Conservation (phyloP, 2,797 vertebrate genomes). For the Echiichthys vipera region DNA sequence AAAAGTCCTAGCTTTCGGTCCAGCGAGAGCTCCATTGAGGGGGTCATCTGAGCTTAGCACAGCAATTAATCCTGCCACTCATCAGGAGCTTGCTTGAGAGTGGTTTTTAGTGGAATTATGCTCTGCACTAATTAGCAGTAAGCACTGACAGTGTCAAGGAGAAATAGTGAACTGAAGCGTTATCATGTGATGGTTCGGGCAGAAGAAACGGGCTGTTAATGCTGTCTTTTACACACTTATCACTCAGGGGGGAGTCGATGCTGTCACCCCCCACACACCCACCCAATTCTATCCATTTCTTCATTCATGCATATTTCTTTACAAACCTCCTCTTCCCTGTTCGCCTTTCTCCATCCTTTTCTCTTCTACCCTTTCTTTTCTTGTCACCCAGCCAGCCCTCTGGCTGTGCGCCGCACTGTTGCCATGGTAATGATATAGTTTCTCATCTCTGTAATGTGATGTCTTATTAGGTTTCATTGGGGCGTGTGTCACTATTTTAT, state of each 20-base stretch:
- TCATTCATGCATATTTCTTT: constrained; percentile 59
- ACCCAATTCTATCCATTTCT: constrained; percentile 23
- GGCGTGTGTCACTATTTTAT: constrained; percentile 83
- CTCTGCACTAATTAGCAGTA: constrained; percentile 75
- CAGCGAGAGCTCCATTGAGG: constrained; percentile 48
- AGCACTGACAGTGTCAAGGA: constrained; percentile 64
- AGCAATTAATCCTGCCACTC: constrained; percentile 82
- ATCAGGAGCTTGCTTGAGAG: constrained; percentile 58
- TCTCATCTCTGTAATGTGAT: constrained; percentile 84
- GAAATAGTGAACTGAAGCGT: constrained; percentile 56
- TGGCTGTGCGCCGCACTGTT: constrained; percentile 79
- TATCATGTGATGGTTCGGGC: constrained; percentile 48
- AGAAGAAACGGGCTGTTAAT: constrained; percentile 36
- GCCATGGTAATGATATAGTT: constrained; percentile 86
- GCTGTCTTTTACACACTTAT: constrained; percentile 42
- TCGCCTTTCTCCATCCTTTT: constrained; percentile 54
- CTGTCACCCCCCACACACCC: too few relatives aligned
- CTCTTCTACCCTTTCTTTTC: constrained; percentile 66
- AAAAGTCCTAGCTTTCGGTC: constrained; percentile 48
- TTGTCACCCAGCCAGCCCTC: constrained; percentile 78
- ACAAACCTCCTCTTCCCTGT: constrained; percentile 48
- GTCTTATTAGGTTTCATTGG: constrained; percentile 84
- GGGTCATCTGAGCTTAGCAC: constrained; percentile 66
- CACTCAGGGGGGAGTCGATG: too few relatives aligned
- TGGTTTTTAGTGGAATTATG: constrained; percentile 69